A percentile compares a stretch with the other conserved stretches of the same genome.
Conservation (phyloP, 64 coral and sea anemone genomes). For the Anthopleura sola region DNA sequence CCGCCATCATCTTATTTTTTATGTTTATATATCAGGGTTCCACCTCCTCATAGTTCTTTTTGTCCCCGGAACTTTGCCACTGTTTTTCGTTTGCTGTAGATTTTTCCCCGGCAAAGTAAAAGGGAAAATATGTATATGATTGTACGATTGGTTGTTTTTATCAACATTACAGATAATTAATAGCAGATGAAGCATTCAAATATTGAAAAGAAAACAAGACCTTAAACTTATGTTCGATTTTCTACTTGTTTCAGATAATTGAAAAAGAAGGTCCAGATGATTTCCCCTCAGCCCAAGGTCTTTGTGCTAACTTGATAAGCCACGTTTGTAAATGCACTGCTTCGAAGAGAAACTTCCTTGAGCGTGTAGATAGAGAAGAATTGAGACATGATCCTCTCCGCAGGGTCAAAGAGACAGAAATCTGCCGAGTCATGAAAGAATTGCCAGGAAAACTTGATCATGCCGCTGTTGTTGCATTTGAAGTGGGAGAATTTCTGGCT, state of each 20-base stretch:
- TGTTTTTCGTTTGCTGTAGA: too few relatives aligned
- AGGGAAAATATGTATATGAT: too few relatives aligned
- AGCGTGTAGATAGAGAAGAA: slow-evolving; percentile 46
- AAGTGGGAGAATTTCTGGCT: slow-evolving; percentile 81
- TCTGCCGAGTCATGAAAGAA: slow-evolving; percentile 61
- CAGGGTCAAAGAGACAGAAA: slow-evolving; percentile 43
- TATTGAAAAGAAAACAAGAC: too few relatives aligned
- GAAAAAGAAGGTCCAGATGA: slow-evolving; percentile 71
- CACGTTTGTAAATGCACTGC: slow-evolving; percentile 65
- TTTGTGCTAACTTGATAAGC: slow-evolving; percentile 88
- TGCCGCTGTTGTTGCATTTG: slow-evolving; percentile 87
- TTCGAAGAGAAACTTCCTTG: slow-evolving; percentile 60
- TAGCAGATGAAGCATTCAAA: too few relatives aligned
- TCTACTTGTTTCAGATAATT: slow-evolving; percentile 60
- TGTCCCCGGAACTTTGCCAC: too few relatives aligned
- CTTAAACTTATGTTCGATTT: not conserved
- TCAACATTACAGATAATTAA: too few relatives aligned
- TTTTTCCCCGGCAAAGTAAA: too few relatives aligned
- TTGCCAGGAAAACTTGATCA: slow-evolving; percentile 97
- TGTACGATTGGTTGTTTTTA: too few relatives aligned
- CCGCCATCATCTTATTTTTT: too few relatives aligned
- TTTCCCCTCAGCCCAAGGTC: slow-evolving; percentile 56
- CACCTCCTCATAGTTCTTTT: too few relatives aligned
- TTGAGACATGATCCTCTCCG: slow-evolving; percentile 14
- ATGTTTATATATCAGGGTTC: too few relatives aligned